A percentile compares a stretch with the other conserved stretches of the same genome.
Conservation (phyloP, 1,140 invertebrate genomes). For the Drosophila persimilis region DNA sequence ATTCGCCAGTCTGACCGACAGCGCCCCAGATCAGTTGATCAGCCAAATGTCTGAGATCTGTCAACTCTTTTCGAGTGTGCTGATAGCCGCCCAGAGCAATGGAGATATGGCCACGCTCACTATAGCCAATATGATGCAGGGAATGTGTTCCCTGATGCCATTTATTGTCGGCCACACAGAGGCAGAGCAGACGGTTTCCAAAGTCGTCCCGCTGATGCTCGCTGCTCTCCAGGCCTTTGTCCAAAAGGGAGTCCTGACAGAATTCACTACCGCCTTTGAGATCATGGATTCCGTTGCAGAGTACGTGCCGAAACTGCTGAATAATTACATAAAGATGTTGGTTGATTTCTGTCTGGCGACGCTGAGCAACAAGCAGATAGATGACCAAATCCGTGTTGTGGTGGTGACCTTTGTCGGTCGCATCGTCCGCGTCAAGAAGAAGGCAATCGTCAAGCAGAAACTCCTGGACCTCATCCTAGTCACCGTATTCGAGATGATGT, state of each 20-base stretch:
- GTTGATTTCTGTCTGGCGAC: conserved; percentile 88
- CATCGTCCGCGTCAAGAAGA: conserved; percentile 88
- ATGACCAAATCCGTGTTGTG: conserved; percentile 87
- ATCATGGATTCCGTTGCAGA: conserved; percentile 90
- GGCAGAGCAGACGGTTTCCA: conserved; percentile 85
- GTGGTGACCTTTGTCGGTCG: conserved; percentile 87
- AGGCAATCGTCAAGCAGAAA: conserved; percentile 89
- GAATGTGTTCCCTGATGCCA: conserved; percentile 67
- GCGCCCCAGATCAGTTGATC: conserved; percentile 79
- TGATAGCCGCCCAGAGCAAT: conserved; percentile 54
- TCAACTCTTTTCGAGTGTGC: conserved; percentile 58
- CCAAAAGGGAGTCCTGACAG: conserved; percentile 84
- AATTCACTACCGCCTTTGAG: conserved; percentile 87
- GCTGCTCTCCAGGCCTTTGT: conserved; percentile 85
- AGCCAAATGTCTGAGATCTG: conserved; percentile 73
- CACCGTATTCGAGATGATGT: conserved; percentile 88
- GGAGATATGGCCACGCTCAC: conserved; percentile 67
- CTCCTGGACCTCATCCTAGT: conserved; percentile 88
- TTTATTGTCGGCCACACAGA: conserved; percentile 65
- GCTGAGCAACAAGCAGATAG: conserved; percentile 84
- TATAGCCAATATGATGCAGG: conserved; percentile 65
- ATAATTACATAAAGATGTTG: conserved; percentile 87
- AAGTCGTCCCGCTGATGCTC: conserved; percentile 86
- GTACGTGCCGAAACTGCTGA: conserved; percentile 86
- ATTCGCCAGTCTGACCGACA: conserved; percentile 70